Evolutionary conservation across 2,888 invertebrate genomes (phyloP), one percentile per base, ranked within the genome.

Genomic region (Chymomyza procnemis): DNA sequence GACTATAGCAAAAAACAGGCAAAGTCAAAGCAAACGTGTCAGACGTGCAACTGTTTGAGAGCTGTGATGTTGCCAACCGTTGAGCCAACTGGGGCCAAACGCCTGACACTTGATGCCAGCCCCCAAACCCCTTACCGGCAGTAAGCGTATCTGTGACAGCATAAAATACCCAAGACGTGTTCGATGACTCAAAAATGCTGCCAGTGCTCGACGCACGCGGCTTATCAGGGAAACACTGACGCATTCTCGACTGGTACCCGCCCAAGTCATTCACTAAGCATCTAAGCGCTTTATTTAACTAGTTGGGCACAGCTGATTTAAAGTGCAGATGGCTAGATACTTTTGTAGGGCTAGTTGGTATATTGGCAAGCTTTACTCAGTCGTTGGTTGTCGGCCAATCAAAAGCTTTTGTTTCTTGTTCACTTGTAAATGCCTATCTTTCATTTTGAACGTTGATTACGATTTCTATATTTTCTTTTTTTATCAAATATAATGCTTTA

Each of bases 391-490:
- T 50, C 48, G 48, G 16, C 48, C 4, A 48, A 3, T 6, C 19
- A 4, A 26, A 26, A 26, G 26, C 26, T 26, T n/a, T 41, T 41
- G 34, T 12, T 14, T 41, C 12, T 2, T 41, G 9, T 41, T 41
- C 34, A 41, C 34, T 41, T 41, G 34, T 41, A 12, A 9, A 41
- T 41, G 9, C 12, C 34, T 12, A 12, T 41, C 1, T 2, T 41
- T 41, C 73, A 75, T 80, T 83, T 80, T 82, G 75, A n/a, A 82
- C 73, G 79, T 79, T 81, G 85, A 83, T 81, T 82, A 83, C 87
- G 83, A 86, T 83, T 83, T 69, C 73, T 71, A 75, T n/a, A n/a
- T n/a, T n/a, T n/a, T n/a, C n/a, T n/a, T n/a, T n/a, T n/a, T n/a
- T n/a, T n/a, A n/a, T n/a, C n/a, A n/a, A n/a, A n/a, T n/a, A n/a